A percentile compares a stretch with the other conserved stretches of the same genome.
Conservation (phyloP, 2,797 vertebrate genomes). For the Oreochromis grahami region DNA sequence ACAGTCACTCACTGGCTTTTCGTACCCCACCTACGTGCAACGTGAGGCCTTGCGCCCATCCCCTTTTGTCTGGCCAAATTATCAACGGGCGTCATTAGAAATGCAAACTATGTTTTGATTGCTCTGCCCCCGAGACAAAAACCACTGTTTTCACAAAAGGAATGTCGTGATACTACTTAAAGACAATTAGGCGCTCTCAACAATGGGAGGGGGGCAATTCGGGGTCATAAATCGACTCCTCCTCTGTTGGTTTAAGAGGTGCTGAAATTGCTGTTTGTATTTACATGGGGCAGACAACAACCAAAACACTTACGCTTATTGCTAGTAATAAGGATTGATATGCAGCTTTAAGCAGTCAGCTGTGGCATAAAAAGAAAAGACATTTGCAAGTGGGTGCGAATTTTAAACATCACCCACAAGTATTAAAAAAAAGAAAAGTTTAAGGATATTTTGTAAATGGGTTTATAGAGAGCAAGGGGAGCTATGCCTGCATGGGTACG, state of each 20-base stretch:
- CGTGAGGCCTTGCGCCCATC: conserved; percentile 57
- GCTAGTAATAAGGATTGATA: not conserved
- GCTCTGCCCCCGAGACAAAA: conserved; percentile 62
- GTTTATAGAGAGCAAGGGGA: not conserved
- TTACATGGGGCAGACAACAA: conserved; percentile 55
- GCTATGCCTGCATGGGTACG: not conserved
- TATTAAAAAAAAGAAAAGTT: not conserved
- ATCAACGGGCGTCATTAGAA: conserved; percentile 60
- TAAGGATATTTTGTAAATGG: not conserved
- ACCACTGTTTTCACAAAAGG: conserved; percentile 72
- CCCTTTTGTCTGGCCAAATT: conserved; percentile 49
- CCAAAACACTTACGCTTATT: conserved; percentile 52
- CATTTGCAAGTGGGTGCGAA: not conserved
- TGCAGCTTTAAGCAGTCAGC: not conserved
- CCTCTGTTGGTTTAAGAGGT: conserved; percentile 71
- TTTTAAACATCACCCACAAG: not conserved
- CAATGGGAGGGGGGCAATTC: conserved; percentile 60
- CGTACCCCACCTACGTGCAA: conserved; percentile 7
- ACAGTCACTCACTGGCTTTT: conserved; percentile 51
- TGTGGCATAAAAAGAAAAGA: not conserved
- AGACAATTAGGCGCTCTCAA: conserved; percentile 74
- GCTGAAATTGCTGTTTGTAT: conserved; percentile 58
- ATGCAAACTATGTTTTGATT: conserved; percentile 74
- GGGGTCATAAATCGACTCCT: conserved; percentile 70
- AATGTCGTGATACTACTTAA: conserved; percentile 75